A percentile compares a stretch with the other conserved stretches of the same genome.
phyloP scores from a whole-genome alignment of 2,888 invertebrate genomes.

The Flexamia atlantica region DNA sequence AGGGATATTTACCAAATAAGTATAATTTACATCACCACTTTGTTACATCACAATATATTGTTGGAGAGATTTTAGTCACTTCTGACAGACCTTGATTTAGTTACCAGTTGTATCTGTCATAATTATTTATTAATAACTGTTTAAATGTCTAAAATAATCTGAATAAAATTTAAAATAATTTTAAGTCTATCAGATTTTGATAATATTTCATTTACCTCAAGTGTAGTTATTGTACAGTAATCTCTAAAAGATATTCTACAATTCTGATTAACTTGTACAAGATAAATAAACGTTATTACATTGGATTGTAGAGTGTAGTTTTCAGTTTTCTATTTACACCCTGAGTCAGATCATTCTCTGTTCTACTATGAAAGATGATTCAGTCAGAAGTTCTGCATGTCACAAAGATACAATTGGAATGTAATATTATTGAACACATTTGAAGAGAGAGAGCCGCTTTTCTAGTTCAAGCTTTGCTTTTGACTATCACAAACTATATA shows the following conservation, averaged over 20 bases:
- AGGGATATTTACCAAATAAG: conserved; percentile 48
- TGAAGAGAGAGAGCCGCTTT: too few relatives aligned
- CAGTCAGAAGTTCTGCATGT: too few relatives aligned
- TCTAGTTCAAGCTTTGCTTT: too few relatives aligned
- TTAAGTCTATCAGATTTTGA: conserved; percentile 46
- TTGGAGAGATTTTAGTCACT: conserved; percentile 38
- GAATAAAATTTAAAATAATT: conserved; percentile 3
- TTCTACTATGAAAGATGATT: too few relatives aligned
- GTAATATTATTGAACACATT: too few relatives aligned
- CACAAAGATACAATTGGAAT: too few relatives aligned
- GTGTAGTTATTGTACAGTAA: conserved; percentile 44
- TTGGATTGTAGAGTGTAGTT: neutral
- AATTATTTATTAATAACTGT: conserved; percentile 51
- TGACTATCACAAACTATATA: too few relatives aligned
- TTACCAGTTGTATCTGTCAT: conserved; percentile 50
- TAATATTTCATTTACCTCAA: conserved; percentile 55
- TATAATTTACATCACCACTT: conserved; percentile 48
- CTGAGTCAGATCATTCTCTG: too few relatives aligned
- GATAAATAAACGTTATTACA: conserved; percentile 45
- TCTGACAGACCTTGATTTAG: conserved; percentile 24
- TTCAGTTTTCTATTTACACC: too few relatives aligned
- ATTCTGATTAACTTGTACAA: conserved; percentile 38
- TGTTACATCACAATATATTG: conserved; percentile 45
- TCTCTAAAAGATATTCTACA: conserved; percentile 37
- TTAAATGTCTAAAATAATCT: conserved; percentile 37